These are phyloP conservation scores for Polyergus mexicanus DNA, from an alignment of 1,140 invertebrate genomes.

Conservation along the genomic window DNA sequence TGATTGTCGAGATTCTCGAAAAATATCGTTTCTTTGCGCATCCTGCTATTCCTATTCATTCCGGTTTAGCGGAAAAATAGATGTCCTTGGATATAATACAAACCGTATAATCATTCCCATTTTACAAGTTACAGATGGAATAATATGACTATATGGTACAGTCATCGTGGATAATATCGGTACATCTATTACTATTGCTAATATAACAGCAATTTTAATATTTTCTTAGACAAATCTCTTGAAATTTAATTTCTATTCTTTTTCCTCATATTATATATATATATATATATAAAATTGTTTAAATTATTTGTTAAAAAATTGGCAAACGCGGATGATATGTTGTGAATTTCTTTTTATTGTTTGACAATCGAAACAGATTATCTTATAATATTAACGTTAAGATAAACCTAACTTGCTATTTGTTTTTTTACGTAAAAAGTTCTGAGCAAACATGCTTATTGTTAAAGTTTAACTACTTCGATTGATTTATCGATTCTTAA, in stretches of 20 bases:
- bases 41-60: constrained; percentile 26
- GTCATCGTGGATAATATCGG: not conserved
- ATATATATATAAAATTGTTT: not conserved
- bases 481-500: constrained; percentile 34
- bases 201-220: not conserved
- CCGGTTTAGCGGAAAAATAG: constrained; percentile 26
- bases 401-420: not conserved
- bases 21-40: constrained; percentile 70
- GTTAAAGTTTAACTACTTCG: constrained; percentile 19
- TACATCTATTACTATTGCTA: not conserved
- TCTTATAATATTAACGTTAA: not conserved
- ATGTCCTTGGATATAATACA: constrained; percentile 52
- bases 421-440: constrained; percentile 1
- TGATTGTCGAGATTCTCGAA: constrained; percentile 54
- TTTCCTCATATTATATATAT: not conserved
- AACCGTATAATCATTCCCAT: constrained; percentile 32
- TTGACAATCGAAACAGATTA: not conserved
- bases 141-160: not conserved
- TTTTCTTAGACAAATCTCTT: not conserved
- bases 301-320: not conserved
- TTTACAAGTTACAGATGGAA: not conserved
- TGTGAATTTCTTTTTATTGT: not conserved
- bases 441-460: not conserved
- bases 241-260: constrained; percentile 1
- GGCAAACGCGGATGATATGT: not conserved